phyloP scores from a whole-genome alignment of 2,797 vertebrate genomes.

The Pangasius mekongensis region DNA sequence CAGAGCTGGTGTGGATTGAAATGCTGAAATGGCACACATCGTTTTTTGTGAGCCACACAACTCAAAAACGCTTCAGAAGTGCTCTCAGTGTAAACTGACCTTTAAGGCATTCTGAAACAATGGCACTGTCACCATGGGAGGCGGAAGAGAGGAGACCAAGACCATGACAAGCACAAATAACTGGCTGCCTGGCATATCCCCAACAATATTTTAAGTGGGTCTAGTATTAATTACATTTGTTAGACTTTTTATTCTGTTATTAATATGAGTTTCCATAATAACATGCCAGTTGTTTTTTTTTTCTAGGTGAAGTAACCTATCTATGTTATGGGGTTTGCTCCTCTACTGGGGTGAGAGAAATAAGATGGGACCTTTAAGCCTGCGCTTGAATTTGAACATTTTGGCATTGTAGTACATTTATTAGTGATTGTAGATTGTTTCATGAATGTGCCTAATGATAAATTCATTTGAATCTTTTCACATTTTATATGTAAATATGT shows the following conservation, averaged over 20 bases:
- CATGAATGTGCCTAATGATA: background rate
- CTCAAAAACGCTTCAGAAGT: background rate
- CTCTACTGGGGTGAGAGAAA: background rate
- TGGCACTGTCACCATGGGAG: background rate
- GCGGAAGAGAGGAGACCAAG: background rate
- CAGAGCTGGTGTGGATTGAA: background rate
- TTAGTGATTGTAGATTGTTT: background rate
- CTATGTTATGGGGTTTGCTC: background rate
- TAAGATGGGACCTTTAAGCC: background rate
- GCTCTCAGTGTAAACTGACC: background rate
- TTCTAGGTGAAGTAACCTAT: background rate
- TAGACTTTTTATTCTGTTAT: background rate
- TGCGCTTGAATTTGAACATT: background rate
- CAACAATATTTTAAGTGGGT: background rate
- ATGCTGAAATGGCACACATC: background rate
- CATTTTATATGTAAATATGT: background rate
- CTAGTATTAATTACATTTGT: background rate
- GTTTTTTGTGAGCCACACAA: background rate
- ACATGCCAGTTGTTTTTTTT: background rate
- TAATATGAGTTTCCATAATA: background rate
- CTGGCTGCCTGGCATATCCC: background rate
- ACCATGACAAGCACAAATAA: background rate
- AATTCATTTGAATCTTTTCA: background rate
- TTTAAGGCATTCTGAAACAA: background rate
- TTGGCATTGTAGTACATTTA: background rate